Percentiles rank a stretch among this genome's conserved stretches.
Evolutionary conservation across 2,113 vertebrate genomes (phyloP).

Genomic region (Ceyx margarethae): DNA sequence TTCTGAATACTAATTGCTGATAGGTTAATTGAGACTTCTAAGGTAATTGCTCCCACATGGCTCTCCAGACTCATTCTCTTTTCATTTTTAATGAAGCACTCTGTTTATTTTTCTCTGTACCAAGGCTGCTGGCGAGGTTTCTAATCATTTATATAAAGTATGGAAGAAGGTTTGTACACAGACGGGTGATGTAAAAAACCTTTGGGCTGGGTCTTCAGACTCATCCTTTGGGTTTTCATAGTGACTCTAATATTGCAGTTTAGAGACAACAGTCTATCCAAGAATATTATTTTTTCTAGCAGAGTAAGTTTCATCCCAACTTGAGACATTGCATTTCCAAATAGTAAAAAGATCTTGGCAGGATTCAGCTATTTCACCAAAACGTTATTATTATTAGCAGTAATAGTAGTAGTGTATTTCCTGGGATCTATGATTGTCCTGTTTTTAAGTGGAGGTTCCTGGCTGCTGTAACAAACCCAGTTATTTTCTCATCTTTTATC

Average conservation of each 20-base stretch:
- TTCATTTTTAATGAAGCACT: conserved; percentile 76
- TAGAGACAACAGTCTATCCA: conserved; percentile 43
- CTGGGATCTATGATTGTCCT: background rate
- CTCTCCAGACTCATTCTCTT: conserved; percentile 11
- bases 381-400: background rate
- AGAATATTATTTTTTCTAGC: background rate
- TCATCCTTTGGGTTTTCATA: conserved; percentile 51
- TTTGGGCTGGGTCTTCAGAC: conserved; percentile 29
- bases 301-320: background rate
- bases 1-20: background rate
- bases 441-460: background rate
- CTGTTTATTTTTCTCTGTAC: conserved; percentile 77
- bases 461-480: background rate
- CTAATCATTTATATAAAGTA: conserved; percentile 89
- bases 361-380: background rate
- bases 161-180: conserved; percentile 96
- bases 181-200: conserved; percentile 43
- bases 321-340: background rate
- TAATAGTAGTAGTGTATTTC: background rate
- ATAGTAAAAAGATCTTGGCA: background rate
- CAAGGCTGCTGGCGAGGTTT: conserved; percentile 84
- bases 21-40: conserved; percentile 22
- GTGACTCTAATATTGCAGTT: conserved; percentile 54
- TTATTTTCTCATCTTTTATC: background rate
- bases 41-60: conserved; percentile 22